phyloP scores from a whole-genome alignment of 2,113 vertebrate genomes.

The Chloebia gouldiae region DNA sequence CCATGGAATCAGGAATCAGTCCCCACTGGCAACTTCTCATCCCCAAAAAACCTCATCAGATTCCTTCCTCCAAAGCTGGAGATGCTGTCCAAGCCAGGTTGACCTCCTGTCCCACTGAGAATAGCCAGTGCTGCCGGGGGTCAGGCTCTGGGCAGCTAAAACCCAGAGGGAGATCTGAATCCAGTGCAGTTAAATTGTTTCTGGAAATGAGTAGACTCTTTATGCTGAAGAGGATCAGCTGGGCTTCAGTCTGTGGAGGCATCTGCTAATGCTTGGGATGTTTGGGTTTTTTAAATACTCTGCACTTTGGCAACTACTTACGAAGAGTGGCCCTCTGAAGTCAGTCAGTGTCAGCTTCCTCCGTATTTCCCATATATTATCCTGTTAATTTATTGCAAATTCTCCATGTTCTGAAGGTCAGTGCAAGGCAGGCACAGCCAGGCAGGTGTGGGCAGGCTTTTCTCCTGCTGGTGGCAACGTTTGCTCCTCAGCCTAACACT shows the following conservation, averaged over 20 bases:
- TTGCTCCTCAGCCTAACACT: neutral
- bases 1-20: neutral
- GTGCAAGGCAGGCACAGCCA: neutral
- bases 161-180: neutral
- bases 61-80: neutral
- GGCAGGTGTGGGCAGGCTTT: neutral
- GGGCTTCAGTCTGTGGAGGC: neutral
- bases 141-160: neutral
- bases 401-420: neutral
- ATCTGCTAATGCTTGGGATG: neutral
- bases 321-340: neutral
- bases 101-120: neutral
- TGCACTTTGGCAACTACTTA: neutral
- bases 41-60: neutral
- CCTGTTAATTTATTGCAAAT: neutral
- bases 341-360: neutral
- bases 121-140: accelerated
- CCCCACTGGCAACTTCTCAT: too few relatives aligned
- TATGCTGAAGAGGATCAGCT: neutral
- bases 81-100: neutral
- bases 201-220: neutral
- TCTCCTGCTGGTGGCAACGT: neutral
- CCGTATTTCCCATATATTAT: neutral
- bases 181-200: neutral
- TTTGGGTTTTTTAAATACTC: neutral